Conservation (phyloP, 2,888 invertebrate genomes). For the Lycia hirtaria region DNA sequence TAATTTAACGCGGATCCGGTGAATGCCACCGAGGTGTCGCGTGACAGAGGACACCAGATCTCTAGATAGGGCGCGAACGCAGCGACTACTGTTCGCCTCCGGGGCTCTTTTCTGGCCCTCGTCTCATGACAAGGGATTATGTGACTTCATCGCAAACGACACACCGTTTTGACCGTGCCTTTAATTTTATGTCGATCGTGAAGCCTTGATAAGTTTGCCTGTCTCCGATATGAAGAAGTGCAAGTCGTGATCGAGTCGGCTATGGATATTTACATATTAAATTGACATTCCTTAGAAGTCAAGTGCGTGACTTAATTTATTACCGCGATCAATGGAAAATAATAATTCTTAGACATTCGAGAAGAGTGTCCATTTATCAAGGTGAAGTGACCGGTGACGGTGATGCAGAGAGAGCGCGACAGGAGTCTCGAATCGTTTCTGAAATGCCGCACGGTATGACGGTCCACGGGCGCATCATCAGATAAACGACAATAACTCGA, state of each 20-base stretch:
- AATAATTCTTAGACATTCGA: constrained; percentile 73
- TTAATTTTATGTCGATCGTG: constrained; percentile 32
- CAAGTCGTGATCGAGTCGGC: constrained; percentile 64
- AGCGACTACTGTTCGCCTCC: constrained; percentile 67
- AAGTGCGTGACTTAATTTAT: constrained; percentile 77
- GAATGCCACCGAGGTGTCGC: constrained; percentile 74
- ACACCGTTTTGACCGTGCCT: constrained; percentile 18
- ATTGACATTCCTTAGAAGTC: constrained; percentile 71
- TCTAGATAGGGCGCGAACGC: constrained; percentile 60
- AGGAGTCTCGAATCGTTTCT: constrained; percentile 35
- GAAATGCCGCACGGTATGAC: constrained; percentile 35
- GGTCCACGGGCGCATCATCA: constrained; percentile 63
- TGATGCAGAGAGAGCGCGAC: constrained; percentile 41
- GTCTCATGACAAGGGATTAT: constrained; percentile 25
- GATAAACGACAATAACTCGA: constrained; percentile 81
- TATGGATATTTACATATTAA: constrained; percentile 69
- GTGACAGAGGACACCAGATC: constrained; percentile 63
- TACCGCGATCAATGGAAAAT: constrained; percentile 71
- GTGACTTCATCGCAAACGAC: constrained; percentile 46
- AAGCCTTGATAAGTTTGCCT: constrained; percentile 42
- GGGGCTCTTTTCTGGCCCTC: constrained; percentile 1
- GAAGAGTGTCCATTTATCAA: constrained; percentile 73
- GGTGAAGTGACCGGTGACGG: constrained; percentile 51
- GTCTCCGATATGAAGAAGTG: constrained; percentile 55
- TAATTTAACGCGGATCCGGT: constrained; percentile 79